Evolutionary conservation across 2,888 invertebrate species (phyloP), one percentile per base, ranked within the genome.

Genomic region (Dasypolia templi): DNA sequence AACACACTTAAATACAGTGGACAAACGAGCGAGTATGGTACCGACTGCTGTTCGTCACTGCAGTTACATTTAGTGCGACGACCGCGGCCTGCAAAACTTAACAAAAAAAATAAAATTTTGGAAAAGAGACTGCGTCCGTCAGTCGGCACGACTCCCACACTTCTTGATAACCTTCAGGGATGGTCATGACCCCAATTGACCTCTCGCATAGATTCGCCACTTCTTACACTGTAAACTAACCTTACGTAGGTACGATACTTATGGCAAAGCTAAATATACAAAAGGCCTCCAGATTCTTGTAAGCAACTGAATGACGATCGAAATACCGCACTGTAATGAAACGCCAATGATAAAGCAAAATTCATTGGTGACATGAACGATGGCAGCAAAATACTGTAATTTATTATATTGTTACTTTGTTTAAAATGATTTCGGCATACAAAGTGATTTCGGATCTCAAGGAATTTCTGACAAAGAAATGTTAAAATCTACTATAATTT

Each of bases 111-210:
- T 2, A 17, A 17, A 26, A 17, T 59, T n/a, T n/a, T 29, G 29
- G 14, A 44, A 29, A 29, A 44, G 26, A 9, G 29, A 22, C 22
- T 22, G 2, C 2, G 22, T 19, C 17, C 5, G 26, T 26, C 19
- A 19, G 26, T 26, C 19, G n/a, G 55, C 19, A 65, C 46, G 0
- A 14, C n/a, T 62, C 46, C 5, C 39, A 39, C 51, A n/a, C 42
- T 14, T 59, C 17, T 14, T 35, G 32, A 35, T 39, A 39, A 42
- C 68, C 68, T 76, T 68, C 61, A 14, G 44, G 42, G n/a, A 58
- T 55, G 46, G 19, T 29, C 77, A 29, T 76, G 76, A 76, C 51
- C 77, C 61, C 42, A 42, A 62, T 29, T 76, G 75, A 76, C 62
- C 76, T 64, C 39, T 7, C 35, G n/a, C 44, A 32, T 29, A 35